Base-by-base conservation (phyloP, 2,113 vertebrate species). In the Chitala chitala region DNA sequence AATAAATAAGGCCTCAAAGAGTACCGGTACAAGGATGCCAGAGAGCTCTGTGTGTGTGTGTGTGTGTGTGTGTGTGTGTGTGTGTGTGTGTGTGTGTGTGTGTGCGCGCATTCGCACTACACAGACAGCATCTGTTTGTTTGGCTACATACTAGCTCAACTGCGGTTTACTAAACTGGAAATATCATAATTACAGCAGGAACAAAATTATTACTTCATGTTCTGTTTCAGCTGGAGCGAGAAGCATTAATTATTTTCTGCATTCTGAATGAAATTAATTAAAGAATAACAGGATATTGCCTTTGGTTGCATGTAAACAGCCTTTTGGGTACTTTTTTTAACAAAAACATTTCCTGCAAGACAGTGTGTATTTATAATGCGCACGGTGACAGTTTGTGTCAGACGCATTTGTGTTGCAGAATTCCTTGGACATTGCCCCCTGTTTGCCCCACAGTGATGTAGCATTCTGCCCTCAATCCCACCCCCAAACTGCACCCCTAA, bases 261-360 rank as follows among this genome's bases (percentile, higher is more conserved):
- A 20, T 1, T 66, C 9, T 68, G 42, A 71, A 64, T 71, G 54
- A 71, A 76, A 71, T 68, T 56, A 74, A 26, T 71, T 74, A 79
- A 77, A 81, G 74, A 78, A 61, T 73, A 80, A 73, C 74, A 73
- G 76, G 71, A 77, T 20, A 22, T 55, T 22, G 33, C 51, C 61
- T 75, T 79, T 71, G 58, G 56, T 51, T 56, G 74, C 64, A 65
- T 42, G 64, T 40, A 75, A 56, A 56, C 9, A 40, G n/a, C 5
- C 42, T 40, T 71, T 31, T 15, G 69, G 69, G 56, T 33, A 33
- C 58, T 36, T 8, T 26, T 31, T 61, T n/a, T n/a, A n/a, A n/a
- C n/a, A n/a, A n/a, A n/a, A n/a, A n/a, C n/a, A n/a, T n/a, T n/a
- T n/a, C n/a, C n/a, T n/a, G n/a, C n/a, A n/a, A n/a, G n/a, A n/a